Evolutionary conservation across 1,140 invertebrate species (phyloP).

Genomic region (Asobara japonica): DNA sequence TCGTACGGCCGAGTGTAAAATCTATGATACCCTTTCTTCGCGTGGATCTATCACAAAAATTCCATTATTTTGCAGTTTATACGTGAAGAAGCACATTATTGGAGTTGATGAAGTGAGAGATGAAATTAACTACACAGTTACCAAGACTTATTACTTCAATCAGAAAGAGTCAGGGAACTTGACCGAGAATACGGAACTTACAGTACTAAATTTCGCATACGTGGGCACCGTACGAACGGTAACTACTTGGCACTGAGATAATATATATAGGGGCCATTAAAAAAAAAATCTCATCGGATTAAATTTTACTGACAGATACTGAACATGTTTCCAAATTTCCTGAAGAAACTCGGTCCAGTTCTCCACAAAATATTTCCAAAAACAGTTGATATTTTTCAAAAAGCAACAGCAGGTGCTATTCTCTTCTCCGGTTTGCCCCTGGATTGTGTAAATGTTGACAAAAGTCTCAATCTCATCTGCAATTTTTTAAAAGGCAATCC

Average conservation of each 20-base stretch:
- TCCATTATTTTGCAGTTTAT: slow-evolving; percentile 32
- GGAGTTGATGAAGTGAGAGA: slow-evolving; percentile 36
- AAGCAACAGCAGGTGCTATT: slow-evolving; percentile 36
- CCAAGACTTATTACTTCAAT: slow-evolving; percentile 39
- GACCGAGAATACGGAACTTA: slow-evolving; percentile 37
- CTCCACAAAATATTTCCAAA: slow-evolving; percentile 41
- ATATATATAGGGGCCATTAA: background rate
- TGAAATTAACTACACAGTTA: slow-evolving; percentile 39
- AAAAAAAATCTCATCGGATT: background rate
- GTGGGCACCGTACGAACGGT: slow-evolving; percentile 40
- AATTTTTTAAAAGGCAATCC: slow-evolving; percentile 25
- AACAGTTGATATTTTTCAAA: slow-evolving; percentile 35
- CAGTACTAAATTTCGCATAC: slow-evolving; percentile 45
- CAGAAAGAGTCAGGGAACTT: slow-evolving; percentile 26
- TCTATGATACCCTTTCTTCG: background rate
- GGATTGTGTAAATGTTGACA: slow-evolving; percentile 34
- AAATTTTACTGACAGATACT: slow-evolving; percentile 30
- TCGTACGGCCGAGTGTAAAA: background rate
- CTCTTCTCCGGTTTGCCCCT: slow-evolving; percentile 44
- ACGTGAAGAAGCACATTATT: slow-evolving; percentile 32
- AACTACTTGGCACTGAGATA: slow-evolving; percentile 12
- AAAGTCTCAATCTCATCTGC: slow-evolving; percentile 40
- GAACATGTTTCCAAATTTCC: slow-evolving; percentile 3
- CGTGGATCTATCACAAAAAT: background rate
- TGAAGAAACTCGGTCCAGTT: slow-evolving; percentile 36